Evolutionary conservation across 2,888 invertebrate genomes (phyloP), one percentile per base, ranked within the genome.

Genomic region (Drymonia ruficornis): DNA sequence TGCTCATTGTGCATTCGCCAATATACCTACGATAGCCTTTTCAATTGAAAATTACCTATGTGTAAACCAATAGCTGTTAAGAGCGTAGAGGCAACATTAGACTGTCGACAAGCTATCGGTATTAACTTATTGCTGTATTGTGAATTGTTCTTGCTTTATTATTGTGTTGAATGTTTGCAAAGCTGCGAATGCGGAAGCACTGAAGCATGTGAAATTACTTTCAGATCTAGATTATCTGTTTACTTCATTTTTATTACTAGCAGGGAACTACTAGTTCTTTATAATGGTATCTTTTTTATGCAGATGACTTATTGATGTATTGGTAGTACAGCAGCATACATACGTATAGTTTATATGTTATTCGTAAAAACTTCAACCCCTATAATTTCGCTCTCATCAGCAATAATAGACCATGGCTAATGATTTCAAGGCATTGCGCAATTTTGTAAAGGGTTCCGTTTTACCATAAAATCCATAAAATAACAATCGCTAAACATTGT

Each of bases 11-110:
- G 70, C 68, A 62, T 54, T 55, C 60, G 59, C 75, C 72, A 80
- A 82, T 81, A 81, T 83, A 76, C n/a, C n/a, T n/a, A n/a, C 79
- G 78, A 82, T 84, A 77, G 81, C 76, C 76, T 75, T 83, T 87
- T 85, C 84, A 87, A 88, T 83, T 81, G 81, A 68, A 63, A 70
- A 74, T 73, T 76, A n/a, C n/a, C 66, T 67, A 67, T 63, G 57
- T 70, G 59, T 78, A 74, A 76, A 72, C 74, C 76, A 77, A 80
- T 67, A 74, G 52, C 63, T 61, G 62, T 50, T 62, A 63, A 61
- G 56, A 63, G 49, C 48, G 48, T 58, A 48, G 45, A 54, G 55
- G 45, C 38, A 44, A 52, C 43, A 18, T 36, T 50, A 49, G 44
- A 49, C 56, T 34, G 36, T 44, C 38, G 43, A 56, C n/a, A 31